Conservation (phyloP, 2,797 vertebrate genomes). For the Coluber constrictor region DNA sequence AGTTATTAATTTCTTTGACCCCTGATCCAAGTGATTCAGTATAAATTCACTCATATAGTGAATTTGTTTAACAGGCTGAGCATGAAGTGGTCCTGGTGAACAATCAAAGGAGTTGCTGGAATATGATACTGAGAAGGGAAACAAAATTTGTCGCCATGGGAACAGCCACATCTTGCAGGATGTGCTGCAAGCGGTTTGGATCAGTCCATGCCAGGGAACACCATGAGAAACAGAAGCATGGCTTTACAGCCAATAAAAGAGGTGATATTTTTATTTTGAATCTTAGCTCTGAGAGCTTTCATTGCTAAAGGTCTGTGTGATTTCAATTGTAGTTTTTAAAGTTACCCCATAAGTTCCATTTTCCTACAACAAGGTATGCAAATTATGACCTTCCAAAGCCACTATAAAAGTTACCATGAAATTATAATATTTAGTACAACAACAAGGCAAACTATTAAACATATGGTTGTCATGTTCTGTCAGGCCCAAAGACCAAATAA, state of each 20-base stretch:
- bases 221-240: constrained; percentile 32
- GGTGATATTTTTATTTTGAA: constrained; percentile 1
- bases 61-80: background rate
- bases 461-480: background rate
- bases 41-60: background rate
- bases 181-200: constrained; percentile 44
- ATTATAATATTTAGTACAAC: background rate
- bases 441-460: background rate
- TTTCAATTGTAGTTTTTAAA: background rate
- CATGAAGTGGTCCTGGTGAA: background rate
- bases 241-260: constrained; percentile 39
- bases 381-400: background rate
- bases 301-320: background rate
- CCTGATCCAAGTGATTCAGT: background rate
- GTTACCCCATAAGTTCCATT: background rate
- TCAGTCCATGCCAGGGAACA: constrained; percentile 18
- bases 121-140: constrained; percentile 32
- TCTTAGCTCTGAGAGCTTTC: background rate
- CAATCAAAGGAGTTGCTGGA: background rate
- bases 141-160: constrained; percentile 18
- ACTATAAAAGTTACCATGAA: background rate
- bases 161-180: constrained; percentile 32
- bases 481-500: background rate
- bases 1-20: background rate
- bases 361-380: background rate